phyloP scores from a whole-genome alignment of 1,140 invertebrate species.

The Papilio dardanus region DNA sequence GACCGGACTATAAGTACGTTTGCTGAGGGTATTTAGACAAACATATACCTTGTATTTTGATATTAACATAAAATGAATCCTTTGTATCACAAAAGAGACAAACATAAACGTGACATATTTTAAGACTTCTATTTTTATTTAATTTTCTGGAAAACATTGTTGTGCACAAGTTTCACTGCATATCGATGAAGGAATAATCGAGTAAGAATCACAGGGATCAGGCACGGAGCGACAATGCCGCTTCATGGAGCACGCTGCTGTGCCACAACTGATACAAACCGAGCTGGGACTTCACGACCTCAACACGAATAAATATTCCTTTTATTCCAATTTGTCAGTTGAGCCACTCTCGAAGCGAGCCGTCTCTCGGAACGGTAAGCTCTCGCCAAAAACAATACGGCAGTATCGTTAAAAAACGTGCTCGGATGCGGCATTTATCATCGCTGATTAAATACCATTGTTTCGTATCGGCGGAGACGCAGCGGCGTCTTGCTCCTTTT shows the following conservation, averaged over 20 bases:
- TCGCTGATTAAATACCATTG: constrained; percentile 82
- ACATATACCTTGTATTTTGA: neutral
- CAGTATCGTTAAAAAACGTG: constrained; percentile 81
- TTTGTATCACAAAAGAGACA: neutral
- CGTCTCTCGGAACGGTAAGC: constrained; percentile 78
- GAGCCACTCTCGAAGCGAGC: constrained; percentile 78
- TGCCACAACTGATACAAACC: constrained; percentile 48
- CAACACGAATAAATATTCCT: constrained; percentile 80
- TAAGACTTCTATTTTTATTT: no score
- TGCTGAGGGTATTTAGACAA: neutral
- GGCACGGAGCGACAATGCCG: neutral
- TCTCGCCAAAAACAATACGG: constrained; percentile 80
- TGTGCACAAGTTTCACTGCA: neutral
- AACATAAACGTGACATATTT: no score
- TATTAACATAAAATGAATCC: neutral
- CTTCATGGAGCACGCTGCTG: neutral
- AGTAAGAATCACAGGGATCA: neutral
- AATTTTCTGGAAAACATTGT: no score
- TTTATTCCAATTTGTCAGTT: constrained; percentile 82
- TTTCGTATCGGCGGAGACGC: constrained; percentile 78
- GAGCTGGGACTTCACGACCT: constrained; percentile 58
- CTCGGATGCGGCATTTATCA: constrained; percentile 80
- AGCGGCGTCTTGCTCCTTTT: constrained; percentile 72
- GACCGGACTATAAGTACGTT: neutral
- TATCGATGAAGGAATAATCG: neutral